phyloP scores from a whole-genome alignment of 2,888 invertebrate genomes.

The Augochlorella aurata region DNA sequence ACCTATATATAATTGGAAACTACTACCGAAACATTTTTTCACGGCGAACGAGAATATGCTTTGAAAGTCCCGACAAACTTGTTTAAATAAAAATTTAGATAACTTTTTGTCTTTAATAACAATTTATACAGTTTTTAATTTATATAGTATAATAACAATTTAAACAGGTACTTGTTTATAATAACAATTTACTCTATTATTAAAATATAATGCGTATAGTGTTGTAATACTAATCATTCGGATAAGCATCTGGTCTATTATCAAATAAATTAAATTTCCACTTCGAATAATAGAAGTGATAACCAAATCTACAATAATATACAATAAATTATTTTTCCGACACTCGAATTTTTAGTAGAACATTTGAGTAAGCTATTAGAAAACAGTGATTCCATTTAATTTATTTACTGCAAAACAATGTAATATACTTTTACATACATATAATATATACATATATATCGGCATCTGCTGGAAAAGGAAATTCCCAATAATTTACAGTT shows the following conservation, averaged over 20 bases:
- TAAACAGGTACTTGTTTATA: not conserved
- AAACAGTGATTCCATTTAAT: not conserved
- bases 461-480: not conserved
- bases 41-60: not conserved
- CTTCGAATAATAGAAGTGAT: too few relatives aligned
- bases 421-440: not conserved
- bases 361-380: not conserved
- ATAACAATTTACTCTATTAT: not conserved
- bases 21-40: slow-evolving; percentile 15
- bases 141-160: too few relatives aligned
- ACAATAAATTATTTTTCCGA: not conserved
- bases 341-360: not conserved
- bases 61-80: not conserved
- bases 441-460: not conserved
- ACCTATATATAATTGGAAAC: slow-evolving; percentile 26
- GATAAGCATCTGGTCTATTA: not conserved
- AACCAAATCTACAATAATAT: not conserved
- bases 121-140: too few relatives aligned
- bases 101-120: too few relatives aligned
- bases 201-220: not conserved
- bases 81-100: too few relatives aligned
- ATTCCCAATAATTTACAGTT: not conserved
- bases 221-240: not conserved
- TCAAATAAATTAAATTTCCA: not conserved
- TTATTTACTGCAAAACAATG: not conserved